These are phyloP conservation scores for Calliphora vomitoria DNA, from an alignment of 2,888 invertebrate species.

Conservation along the genomic window DNA sequence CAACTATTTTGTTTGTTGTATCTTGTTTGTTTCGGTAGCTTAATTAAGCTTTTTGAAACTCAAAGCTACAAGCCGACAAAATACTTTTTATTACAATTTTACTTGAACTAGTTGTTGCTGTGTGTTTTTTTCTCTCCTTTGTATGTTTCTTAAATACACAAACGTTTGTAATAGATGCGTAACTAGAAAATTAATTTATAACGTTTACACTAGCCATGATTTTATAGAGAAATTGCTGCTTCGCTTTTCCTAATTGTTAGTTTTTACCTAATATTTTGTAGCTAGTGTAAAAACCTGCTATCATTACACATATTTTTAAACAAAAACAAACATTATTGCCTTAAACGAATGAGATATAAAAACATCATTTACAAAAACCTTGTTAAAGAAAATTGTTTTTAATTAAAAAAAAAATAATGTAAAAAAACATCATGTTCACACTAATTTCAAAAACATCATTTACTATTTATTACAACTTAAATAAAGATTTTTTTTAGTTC, in stretches of 20 bases:
- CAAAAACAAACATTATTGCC: background rate
- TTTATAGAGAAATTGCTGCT: background rate
- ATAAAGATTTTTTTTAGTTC: constrained; percentile 18
- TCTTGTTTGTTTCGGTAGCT: constrained; percentile 69
- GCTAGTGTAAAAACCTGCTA: background rate
- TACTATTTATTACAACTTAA: constrained; percentile 27
- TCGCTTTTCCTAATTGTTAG: too few species aligned
- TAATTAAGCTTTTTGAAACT: constrained; percentile 70
- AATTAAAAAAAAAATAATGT: constrained; percentile 34
- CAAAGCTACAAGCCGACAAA: constrained; percentile 72
- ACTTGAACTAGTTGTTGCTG: constrained; percentile 21
- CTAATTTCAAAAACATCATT: constrained; percentile 60
- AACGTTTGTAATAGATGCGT: constrained; percentile 46
- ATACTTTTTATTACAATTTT: constrained; percentile 46
- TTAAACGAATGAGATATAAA: background rate
- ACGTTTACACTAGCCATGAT: constrained; percentile 12
- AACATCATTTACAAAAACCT: constrained; percentile 34
- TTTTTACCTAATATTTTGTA: background rate
- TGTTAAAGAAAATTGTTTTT: constrained; percentile 51
- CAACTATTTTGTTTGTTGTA: constrained; percentile 56
- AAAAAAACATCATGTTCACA: constrained; percentile 45
- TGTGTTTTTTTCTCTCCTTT: background rate
- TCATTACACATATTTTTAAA: background rate
- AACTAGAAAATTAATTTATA: constrained; percentile 44
- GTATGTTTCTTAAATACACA: background rate